phyloP scores from a whole-genome alignment of 2,797 vertebrate genomes.

The Ctenopoma kingsleyae region DNA sequence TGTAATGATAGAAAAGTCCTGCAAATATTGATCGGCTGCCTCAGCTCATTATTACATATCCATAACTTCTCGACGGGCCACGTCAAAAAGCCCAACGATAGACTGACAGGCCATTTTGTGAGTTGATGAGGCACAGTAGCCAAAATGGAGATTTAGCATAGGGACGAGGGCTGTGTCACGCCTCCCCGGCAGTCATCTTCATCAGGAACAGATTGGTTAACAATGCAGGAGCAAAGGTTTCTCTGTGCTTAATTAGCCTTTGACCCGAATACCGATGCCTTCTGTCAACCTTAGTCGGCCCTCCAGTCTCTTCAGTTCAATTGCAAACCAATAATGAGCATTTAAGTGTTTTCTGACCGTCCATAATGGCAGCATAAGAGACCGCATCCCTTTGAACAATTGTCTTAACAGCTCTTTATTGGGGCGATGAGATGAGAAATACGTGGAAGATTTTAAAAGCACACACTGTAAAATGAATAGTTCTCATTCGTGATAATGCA shows the following conservation, averaged over 20 bases:
- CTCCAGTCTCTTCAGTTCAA: slow-evolving; percentile 53
- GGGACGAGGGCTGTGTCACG: slow-evolving; percentile 58
- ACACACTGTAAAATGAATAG: slow-evolving; percentile 15
- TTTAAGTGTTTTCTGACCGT: slow-evolving; percentile 68
- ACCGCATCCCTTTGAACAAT: slow-evolving; percentile 42
- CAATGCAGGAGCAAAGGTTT: slow-evolving; percentile 83
- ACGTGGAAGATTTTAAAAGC: slow-evolving; percentile 31
- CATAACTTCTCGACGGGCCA: slow-evolving; percentile 80
- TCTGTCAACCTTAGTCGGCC: slow-evolving; percentile 73
- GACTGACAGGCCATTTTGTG: slow-evolving; percentile 84
- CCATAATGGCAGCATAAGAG: slow-evolving; percentile 49
- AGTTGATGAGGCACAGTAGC: slow-evolving; percentile 81
- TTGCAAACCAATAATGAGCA: slow-evolving; percentile 74
- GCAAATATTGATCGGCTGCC: slow-evolving; percentile 77
- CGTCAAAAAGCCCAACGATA: slow-evolving; percentile 51
- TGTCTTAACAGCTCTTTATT: slow-evolving; percentile 35
- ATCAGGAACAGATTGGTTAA: slow-evolving; percentile 87
- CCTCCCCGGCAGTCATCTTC: slow-evolving; percentile 75
- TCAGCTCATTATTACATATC: slow-evolving; percentile 84
- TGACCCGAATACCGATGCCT: slow-evolving; percentile 83
- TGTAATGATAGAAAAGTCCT: slow-evolving; percentile 75
- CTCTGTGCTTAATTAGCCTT: slow-evolving; percentile 89
- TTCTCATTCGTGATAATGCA: slow-evolving; percentile 35
- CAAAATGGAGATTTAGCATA: slow-evolving; percentile 80
- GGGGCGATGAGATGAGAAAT: slow-evolving; percentile 23